A percentile compares a stretch with the other conserved stretches of the same genome.
phyloP scores from a whole-genome alignment of 1,140 invertebrate genomes.

The Drosophila sp. region DNA sequence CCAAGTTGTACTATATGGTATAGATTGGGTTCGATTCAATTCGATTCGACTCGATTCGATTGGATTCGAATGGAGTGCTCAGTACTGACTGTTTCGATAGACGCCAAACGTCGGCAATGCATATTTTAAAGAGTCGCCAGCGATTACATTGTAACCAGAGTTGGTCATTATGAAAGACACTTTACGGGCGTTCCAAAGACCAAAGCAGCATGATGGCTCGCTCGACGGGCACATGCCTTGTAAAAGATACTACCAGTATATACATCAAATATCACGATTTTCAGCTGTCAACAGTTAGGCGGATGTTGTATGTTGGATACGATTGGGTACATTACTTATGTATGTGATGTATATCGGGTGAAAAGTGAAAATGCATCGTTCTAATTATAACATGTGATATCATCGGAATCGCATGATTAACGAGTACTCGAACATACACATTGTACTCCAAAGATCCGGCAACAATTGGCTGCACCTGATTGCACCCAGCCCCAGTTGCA shows the following conservation, averaged over 20 bases:
- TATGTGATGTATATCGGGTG: constrained; percentile 34
- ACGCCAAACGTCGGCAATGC: constrained; percentile 53
- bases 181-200: constrained; percentile 62
- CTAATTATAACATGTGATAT: constrained; percentile 80
- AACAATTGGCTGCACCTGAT: constrained; percentile 64
- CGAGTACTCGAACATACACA: not conserved
- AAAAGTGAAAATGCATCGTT: constrained; percentile 79
- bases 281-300: constrained; percentile 62
- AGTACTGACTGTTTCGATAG: constrained; percentile 38
- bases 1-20: constrained; percentile 28
- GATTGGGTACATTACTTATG: constrained; percentile 13
- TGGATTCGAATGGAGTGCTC: constrained; percentile 36
- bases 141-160: constrained; percentile 64
- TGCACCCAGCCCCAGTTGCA: constrained; percentile 29
- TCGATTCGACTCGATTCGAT: too few relatives aligned
- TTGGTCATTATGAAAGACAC: constrained; percentile 71
- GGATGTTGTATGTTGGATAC: constrained; percentile 36
- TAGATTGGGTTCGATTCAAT: too few relatives aligned
- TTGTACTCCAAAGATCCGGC: constrained; percentile 63
- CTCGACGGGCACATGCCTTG: constrained; percentile 1
- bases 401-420: constrained; percentile 69
- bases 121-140: constrained; percentile 78
- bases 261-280: constrained; percentile 81
- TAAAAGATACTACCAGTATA: constrained; percentile 31
- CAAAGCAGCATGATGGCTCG: constrained; percentile 46